Conservation (phyloP, 2,888 invertebrate species). For the Athripsodes cinereus region DNA sequence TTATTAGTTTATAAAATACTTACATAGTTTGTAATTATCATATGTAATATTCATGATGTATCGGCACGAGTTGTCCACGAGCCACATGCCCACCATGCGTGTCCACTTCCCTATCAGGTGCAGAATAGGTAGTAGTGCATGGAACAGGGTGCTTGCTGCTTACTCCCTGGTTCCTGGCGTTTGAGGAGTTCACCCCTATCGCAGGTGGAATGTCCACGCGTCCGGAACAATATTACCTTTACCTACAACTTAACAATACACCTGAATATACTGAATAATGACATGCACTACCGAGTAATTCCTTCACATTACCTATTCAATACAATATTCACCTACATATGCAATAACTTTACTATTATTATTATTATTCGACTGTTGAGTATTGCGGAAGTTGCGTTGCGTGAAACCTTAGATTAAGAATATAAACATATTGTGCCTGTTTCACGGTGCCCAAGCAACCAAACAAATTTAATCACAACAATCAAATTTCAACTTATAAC, state of each 20-base stretch:
- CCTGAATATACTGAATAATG: neutral
- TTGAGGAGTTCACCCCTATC: neutral
- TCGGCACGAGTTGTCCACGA: neutral
- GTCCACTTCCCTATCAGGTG: slow-evolving; percentile 1
- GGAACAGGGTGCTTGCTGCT: neutral
- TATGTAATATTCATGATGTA: neutral
- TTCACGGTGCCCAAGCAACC: too few species aligned
- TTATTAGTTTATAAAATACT: too few species aligned
- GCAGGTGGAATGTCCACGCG: slow-evolving; percentile 2
- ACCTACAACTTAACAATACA: neutral
- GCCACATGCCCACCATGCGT: neutral
- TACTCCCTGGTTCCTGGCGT: neutral
- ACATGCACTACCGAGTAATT: neutral
- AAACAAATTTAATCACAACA: too few species aligned
- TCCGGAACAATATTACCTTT: neutral
- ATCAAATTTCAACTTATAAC: too few species aligned
- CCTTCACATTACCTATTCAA: neutral
- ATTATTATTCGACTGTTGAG: too few species aligned
- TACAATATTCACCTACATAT: too few species aligned
- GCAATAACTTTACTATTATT: too few species aligned
- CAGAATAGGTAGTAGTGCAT: neutral
- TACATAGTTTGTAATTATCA: too few species aligned
- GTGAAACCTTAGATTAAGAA: too few species aligned
- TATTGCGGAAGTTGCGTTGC: too few species aligned
- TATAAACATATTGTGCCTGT: too few species aligned